Evolutionary conservation across 2,888 invertebrate genomes (phyloP), one percentile per base, ranked within the genome.

Genomic region (Lacanobia wlatinum): DNA sequence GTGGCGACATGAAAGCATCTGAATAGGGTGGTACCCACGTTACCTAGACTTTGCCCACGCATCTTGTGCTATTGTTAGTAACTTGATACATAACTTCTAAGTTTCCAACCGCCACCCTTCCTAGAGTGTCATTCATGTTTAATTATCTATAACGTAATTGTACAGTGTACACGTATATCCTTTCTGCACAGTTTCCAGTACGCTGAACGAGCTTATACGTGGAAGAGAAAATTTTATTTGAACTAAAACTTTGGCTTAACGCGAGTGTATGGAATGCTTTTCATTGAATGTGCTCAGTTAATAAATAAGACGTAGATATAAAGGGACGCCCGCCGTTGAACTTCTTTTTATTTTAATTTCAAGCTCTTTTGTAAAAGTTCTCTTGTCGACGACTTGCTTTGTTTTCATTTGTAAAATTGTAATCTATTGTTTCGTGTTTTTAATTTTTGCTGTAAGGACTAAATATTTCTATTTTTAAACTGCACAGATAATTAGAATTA

Each of bases 141-240:
- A 86, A 84, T 84, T 84, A 81, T 84, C 74, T 78, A 72, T 76
- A 75, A 71, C 65, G 73, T 70, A 66, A 78, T 67, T 75, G 74
- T 70, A 59, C 53, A 61, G 12, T 48, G 72, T 83, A 73, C 70
- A 58, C 14, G 43, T 80, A 73, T 76, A 81, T 69, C 63, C 66
- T 70, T 64, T 62, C 76, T 62, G 28, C 76, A 55, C 67, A 63
- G 61, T 48, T 50, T 67, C 61, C 43, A 56, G 67, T 59, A 58
- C 67, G 60, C 9, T 28, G 21, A 69, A 68, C 59, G 18, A 73
- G 67, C 67, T 78, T 70, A 70, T 53, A 68, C 50, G 67, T 60
- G 10, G 23, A 18, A 62, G 65, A 52, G 59, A 62, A 72, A 80
- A 72, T 80, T 80, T 68, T 65, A 72, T 68, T 80, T 46, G 34